Percentiles rank a stretch among this genome's conserved stretches.
phyloP scores from a whole-genome alignment of 2,888 invertebrate species.

The Scaeva pyrastri region DNA sequence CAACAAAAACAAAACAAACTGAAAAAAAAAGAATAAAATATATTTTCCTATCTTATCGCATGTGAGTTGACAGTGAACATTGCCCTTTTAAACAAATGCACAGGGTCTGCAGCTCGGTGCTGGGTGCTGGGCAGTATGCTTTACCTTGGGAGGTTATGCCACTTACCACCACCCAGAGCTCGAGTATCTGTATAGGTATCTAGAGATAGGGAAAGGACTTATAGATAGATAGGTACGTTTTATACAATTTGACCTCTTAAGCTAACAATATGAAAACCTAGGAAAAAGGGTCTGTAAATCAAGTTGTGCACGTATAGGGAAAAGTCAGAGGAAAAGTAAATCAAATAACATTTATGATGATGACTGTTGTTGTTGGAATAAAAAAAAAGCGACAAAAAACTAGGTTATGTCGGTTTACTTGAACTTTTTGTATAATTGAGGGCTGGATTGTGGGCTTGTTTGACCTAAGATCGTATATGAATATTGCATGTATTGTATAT shows the following conservation, averaged over 20 bases:
- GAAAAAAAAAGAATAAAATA: neutral
- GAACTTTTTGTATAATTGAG: slow-evolving; percentile 32
- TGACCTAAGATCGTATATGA: neutral
- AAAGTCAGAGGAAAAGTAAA: slow-evolving; percentile 16
- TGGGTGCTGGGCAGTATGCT: neutral
- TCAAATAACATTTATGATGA: slow-evolving; percentile 34
- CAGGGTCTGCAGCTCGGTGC: slow-evolving; percentile 11
- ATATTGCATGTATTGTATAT: neutral
- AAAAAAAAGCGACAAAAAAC: slow-evolving; percentile 7
- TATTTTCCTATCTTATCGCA: slow-evolving; percentile 35
- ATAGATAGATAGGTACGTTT: neutral
- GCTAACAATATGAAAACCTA: slow-evolving; percentile 28
- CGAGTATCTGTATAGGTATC: neutral
- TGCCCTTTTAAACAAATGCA: slow-evolving; percentile 24
- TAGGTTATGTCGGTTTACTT: slow-evolving; percentile 33
- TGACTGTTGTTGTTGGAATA: slow-evolving; percentile 14
- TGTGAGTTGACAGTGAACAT: slow-evolving; percentile 37
- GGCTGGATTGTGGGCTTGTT: slow-evolving; percentile 1
- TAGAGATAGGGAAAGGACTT: too few relatives aligned
- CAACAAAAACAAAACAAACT: too few relatives aligned
- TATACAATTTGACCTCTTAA: slow-evolving; percentile 37
- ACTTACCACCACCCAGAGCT: neutral
- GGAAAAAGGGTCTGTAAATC: slow-evolving; percentile 27
- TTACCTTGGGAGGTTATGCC: slow-evolving; percentile 28
- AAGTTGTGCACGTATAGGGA: neutral